Conservation (phyloP, 2,888 invertebrate species). For the Conistra vaccinii region DNA sequence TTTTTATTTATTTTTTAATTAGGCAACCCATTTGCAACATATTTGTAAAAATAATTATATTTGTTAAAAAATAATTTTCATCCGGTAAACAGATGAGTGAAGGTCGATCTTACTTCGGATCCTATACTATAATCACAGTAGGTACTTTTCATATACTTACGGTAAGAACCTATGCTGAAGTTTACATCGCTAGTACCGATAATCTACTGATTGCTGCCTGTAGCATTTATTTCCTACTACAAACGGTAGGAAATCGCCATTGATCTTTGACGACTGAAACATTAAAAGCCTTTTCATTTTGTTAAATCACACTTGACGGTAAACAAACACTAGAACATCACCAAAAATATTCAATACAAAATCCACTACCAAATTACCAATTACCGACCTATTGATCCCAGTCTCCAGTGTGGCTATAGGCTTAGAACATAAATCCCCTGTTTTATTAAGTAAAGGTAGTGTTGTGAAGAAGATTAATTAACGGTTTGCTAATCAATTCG, state of each 20-base stretch:
- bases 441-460: constrained; percentile 37
- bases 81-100: no score
- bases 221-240: not conserved
- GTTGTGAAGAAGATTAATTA: constrained; percentile 62
- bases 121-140: no score
- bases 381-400: not conserved
- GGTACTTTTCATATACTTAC: not conserved
- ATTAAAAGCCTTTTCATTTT: not conserved
- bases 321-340: not conserved
- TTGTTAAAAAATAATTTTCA: no score
- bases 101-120: no score
- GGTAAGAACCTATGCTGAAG: no score
- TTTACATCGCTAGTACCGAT: not conserved
- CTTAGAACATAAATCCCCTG: constrained; percentile 33
- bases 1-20: no score
- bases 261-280: not conserved
- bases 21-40: no score
- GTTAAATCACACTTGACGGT: not conserved
- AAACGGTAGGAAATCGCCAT: not conserved
- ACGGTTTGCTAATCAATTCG: constrained; percentile 56
- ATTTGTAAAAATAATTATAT: no score
- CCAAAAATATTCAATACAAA: not conserved
- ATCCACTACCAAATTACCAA: not conserved
- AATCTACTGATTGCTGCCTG: not conserved
- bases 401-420: constrained; percentile 1